Evolutionary conservation across 1,140 invertebrate species (phyloP), one percentile per base, ranked within the genome.

Genomic region (Drosophila repletoides): DNA sequence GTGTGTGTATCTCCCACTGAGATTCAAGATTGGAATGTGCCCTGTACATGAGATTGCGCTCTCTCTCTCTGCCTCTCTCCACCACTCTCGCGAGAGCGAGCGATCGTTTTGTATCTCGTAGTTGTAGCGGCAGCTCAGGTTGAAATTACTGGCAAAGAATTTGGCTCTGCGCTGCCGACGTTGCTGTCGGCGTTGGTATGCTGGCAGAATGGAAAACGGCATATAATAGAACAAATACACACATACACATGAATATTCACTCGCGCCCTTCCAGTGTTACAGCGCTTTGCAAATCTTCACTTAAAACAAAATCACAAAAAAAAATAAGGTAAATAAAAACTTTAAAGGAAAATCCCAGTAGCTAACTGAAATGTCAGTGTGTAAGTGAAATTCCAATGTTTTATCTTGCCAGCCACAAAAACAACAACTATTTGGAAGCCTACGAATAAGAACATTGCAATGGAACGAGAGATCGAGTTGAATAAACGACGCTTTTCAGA

Each of bases 21-120:
- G 80, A 86, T 86, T 86, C 79, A 74, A 86, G 80, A 86, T 86
- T 84, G 79, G 81, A 86, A 86, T 86, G 75, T 72, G 77, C 63
- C 67, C 52, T 69, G 36, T 60, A 58, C 69, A 61, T 65, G 75
- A 76, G 73, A n/a, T n/a, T n/a, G n/a, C n/a, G n/a, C n/a, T n/a
- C n/a, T n/a, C n/a, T n/a, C n/a, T n/a, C n/a, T n/a, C n/a, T n/a
- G n/a, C n/a, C n/a, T n/a, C n/a, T n/a, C n/a, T n/a, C n/a, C n/a
- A 76, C 49, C 59, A 49, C 21, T 53, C 48, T 28, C 22, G 59
- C 33, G 43, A 51, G 53, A 70, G 63, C 51, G 38, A 17, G 7
- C 48, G 60, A 64, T 63, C 65, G 70, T 56, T 72, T 68, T 69
- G 56, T 72, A 55, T 68, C 40, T 68, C 61, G 55, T 66, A 34